Percentiles rank a stretch among this genome's conserved stretches.
phyloP scores from a whole-genome alignment of 2,113 vertebrate species.

The Shinisaurus crocodilurus region DNA sequence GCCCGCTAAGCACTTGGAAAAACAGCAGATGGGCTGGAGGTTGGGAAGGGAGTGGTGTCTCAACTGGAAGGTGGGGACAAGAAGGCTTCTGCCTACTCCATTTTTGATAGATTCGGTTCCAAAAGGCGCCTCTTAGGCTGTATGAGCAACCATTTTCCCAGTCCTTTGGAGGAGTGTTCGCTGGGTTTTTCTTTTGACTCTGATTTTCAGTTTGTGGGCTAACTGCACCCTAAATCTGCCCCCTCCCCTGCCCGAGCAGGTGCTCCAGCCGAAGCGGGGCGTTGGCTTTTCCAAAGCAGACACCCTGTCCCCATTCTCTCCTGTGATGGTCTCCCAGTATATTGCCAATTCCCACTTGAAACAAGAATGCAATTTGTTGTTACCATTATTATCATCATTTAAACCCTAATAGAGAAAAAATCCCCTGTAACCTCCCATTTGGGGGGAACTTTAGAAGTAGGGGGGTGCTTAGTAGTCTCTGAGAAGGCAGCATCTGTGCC shows the following conservation, averaged over 20 bases:
- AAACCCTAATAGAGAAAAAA: not conserved
- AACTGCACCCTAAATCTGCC: not conserved
- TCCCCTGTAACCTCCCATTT: not conserved
- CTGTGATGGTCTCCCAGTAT: not conserved
- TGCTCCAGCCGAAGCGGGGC: not conserved
- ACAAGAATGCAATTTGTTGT: not conserved
- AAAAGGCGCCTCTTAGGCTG: not conserved
- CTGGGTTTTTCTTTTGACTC: not conserved
- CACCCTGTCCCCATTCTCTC: not conserved
- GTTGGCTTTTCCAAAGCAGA: not conserved
- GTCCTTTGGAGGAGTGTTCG: not conserved
- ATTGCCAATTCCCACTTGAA: not conserved
- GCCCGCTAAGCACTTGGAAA: not conserved
- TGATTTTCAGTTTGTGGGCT: not conserved
- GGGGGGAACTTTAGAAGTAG: not conserved
- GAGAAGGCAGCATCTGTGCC: not conserved
- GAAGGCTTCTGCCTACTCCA: not conserved
- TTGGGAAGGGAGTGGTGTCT: not conserved
- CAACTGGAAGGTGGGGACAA: not conserved
- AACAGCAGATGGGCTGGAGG: constrained; percentile 14
- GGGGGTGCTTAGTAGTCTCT: not conserved
- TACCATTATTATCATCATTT: not conserved
- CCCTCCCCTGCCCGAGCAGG: not conserved
- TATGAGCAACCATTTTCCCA: not conserved
- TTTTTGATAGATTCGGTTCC: not conserved